Evolutionary conservation across 2,113 vertebrate genomes (phyloP).

Genomic region (Guaruba guarouba): DNA sequence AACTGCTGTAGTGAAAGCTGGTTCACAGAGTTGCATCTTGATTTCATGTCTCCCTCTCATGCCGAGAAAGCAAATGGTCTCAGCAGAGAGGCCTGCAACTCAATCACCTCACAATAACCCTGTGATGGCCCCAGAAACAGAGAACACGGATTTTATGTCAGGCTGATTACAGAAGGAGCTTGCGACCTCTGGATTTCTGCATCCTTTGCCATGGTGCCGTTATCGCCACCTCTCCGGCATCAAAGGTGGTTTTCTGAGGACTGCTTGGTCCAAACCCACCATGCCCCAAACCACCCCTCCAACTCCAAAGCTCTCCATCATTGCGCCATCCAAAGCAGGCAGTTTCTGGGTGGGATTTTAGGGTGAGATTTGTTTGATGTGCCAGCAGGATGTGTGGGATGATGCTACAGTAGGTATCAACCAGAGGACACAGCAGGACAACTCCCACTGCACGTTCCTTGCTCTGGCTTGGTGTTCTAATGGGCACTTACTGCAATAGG

Average conservation of each 20-base stretch:
- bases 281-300: no score
- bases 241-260: neutral
- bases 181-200: neutral
- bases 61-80: neutral
- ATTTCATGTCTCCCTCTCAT: neutral
- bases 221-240: neutral
- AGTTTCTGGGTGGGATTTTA: neutral
- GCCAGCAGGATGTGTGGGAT: neutral
- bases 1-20: neutral
- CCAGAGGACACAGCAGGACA: neutral
- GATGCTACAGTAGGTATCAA: neutral
- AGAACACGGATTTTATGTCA: neutral
- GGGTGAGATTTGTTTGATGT: neutral
- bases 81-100: neutral
- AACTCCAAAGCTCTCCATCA: neutral
- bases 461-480: neutral
- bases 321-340: neutral
- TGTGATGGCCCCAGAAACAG: neutral
- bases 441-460: neutral
- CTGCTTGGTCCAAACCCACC: neutral
- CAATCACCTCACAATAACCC: neutral
- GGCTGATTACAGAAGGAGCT: neutral
- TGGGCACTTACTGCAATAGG: neutral
- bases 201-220: neutral
- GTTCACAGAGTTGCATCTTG: neutral